Evolutionary conservation across 1,140 invertebrate species (phyloP), one percentile per base, ranked within the genome.

Genomic region (Drosophila ironensis): DNA sequence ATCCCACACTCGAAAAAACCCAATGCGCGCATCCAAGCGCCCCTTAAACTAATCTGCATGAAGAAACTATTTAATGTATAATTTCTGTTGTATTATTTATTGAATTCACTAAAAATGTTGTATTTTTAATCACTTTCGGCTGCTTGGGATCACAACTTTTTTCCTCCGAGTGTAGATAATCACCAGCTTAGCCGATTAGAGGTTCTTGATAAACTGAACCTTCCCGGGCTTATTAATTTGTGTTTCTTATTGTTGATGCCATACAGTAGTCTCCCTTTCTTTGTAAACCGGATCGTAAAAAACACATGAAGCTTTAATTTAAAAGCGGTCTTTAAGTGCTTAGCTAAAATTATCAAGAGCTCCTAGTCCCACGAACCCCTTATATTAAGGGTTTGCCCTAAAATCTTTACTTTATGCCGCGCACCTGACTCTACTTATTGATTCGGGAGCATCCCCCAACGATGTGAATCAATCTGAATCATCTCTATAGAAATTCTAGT

Each of bases 161-260:
- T 14, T 2, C 2, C 4, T 33, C n/a, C n/a, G n/a, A n/a, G 30
- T 33, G 30, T 20, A 11, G 25, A 57, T 57, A 60, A 60, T 57
- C 52, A 35, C 41, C 16, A 17, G 12, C n/a, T 12, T 33, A 8
- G 25, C 2, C 28, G 56, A 57, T 56, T 17, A 24, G 50, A 24
- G 56, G 56, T 51, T 57, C 12, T 4, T 57, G 47, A 57, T 40
- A 37, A 51, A 53, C 4, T 33, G 44, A 48, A 35, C n/a, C 14
- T n/a, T 35, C 14, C 0, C 7, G 8, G 17, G 45, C 24, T 37
- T 9, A 50, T 56, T 50, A 19, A 56, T 50, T 50, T 37, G 16
- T 8, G 6, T 11, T 33, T 33, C 14, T 33, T 33, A 33, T 33
- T 33, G 11, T 12, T 33, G 30, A 33, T 33, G 30, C n/a, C n/a